phyloP scores from a whole-genome alignment of 2,113 vertebrate species.

The Cranoglanis bouderius region DNA sequence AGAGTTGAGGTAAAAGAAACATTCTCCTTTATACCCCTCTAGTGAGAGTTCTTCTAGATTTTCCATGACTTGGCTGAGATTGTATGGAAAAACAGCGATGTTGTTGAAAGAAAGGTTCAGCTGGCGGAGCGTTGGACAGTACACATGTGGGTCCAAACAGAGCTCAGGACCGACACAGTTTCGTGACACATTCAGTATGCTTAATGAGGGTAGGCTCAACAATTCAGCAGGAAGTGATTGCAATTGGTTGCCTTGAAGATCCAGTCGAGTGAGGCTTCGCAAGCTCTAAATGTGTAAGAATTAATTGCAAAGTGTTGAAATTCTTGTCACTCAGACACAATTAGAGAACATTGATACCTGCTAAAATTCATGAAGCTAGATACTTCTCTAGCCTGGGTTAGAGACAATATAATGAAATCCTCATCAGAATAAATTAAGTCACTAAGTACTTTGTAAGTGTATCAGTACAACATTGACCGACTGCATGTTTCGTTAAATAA shows the following conservation, averaged over 20 bases:
- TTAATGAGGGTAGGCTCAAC: conserved; percentile 81
- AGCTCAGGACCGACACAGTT: conserved; percentile 84
- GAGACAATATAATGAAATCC: not conserved
- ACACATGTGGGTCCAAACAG: conserved; percentile 67
- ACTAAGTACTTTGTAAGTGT: too few species aligned
- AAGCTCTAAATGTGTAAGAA: conserved; percentile 74
- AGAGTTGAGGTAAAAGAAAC: not conserved
- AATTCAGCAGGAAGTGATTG: conserved; percentile 77
- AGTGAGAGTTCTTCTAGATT: conserved; percentile 84
- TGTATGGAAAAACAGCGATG: conserved; percentile 74
- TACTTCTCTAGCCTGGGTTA: not conserved
- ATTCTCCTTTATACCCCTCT: conserved; percentile 79
- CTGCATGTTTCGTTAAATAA: not conserved
- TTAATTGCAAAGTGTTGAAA: not conserved
- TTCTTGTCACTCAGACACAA: not conserved
- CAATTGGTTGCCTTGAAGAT: conserved; percentile 88
- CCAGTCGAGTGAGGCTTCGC: conserved; percentile 84
- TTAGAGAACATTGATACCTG: not conserved
- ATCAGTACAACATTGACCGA: not conserved
- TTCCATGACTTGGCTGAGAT: conserved; percentile 68
- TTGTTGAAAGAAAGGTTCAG: conserved; percentile 91
- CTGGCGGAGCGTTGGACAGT: conserved; percentile 80
- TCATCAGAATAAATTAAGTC: not conserved
- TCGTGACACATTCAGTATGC: conserved; percentile 83
- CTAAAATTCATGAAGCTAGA: not conserved